Base-by-base conservation (phyloP, 2,888 invertebrate genomes). In the Mythimna loreyi region DNA sequence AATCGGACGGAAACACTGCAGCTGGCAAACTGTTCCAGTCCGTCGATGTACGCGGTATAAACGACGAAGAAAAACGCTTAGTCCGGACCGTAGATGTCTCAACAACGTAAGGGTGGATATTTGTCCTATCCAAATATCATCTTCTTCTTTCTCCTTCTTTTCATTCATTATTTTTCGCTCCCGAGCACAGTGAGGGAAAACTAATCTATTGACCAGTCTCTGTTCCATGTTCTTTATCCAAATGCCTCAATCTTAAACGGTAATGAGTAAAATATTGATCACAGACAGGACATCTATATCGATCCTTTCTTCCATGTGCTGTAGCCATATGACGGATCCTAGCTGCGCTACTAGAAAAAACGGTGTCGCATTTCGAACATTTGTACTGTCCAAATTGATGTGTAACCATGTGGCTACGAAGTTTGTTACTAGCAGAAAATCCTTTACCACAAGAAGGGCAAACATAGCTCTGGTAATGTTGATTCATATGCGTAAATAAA, bases 401-500 rank as follows among this genome's bases (percentile, higher is more conserved):
- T 59, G 86, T 84, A 21, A 83, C 86, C 45, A 91, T 87, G 70
- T 96, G 96, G 23, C 93, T 88, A 53, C 91, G 87, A 40, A 96
- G 87, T 53, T 94, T 94, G 8, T 93, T 90, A n/a, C 89, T 89
- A 21, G 90, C 90, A 1, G 94, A 92, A 81, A 91, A 96, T 4
- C 92, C 93, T 81, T 96, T 96, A 0, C 96, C 96, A 69, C 96
- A 96, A 2, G 89, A 88, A 40, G 92, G 86, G 67, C 96, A 96
- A 9, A 96, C 91, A 69, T 88, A 93, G 58, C 91, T 91, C 73
- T 91, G 93, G 61, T 94, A 91, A 85, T 96, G 95, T 64, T 90
- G 87, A 78, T 96, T 96, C 90, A 96, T 95, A 50, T 96, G 93
- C 5, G 85, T 78, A 21, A 89, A 88, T 3, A 94, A 80, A n/a